Percentiles rank a stretch among this genome's conserved stretches.
Evolutionary conservation across 2,797 vertebrate genomes (phyloP).

Genomic region (Thalassophryne amazonica): DNA sequence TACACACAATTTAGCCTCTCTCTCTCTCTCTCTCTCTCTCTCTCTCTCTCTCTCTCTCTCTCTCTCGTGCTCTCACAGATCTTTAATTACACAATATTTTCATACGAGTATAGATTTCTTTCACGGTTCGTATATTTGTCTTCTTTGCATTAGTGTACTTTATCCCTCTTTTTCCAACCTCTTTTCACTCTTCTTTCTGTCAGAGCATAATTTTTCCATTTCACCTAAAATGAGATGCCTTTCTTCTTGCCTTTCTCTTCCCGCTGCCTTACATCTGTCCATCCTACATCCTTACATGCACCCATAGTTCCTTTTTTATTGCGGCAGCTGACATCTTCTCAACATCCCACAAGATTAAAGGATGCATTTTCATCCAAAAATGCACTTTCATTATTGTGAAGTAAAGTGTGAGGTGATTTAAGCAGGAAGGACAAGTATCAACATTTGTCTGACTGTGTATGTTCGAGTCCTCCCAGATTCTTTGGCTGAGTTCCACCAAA

Average conservation of each 20-base stretch:
- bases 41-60: not conserved
- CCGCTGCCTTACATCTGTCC: not conserved
- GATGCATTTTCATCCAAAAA: not conserved
- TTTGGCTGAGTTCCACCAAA: too few species aligned
- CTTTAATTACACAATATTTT: too few species aligned
- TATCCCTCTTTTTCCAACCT: not conserved
- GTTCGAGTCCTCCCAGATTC: too few species aligned
- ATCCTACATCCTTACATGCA: slow-evolving; percentile 3
- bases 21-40: not conserved
- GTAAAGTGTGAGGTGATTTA: not conserved
- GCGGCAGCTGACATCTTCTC: slow-evolving; percentile 1
- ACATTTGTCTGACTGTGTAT: too few species aligned
- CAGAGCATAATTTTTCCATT: not conserved
- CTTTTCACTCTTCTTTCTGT: not conserved
- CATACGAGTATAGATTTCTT: too few species aligned
- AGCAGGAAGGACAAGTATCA: not conserved
- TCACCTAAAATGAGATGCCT: not conserved
- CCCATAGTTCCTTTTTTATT: slow-evolving; percentile 1
- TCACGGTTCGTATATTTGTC: too few species aligned
- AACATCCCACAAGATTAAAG: not conserved
- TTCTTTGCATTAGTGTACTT: not conserved
- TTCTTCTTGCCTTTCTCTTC: not conserved
- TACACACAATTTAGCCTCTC: slow-evolving; percentile 38
- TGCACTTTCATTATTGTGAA: not conserved
- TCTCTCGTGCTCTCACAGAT: too few species aligned